These are phyloP conservation scores for Pristionchus maxplancki DNA, from an alignment of 2,888 invertebrate genomes.

Conservation along the genomic window DNA sequence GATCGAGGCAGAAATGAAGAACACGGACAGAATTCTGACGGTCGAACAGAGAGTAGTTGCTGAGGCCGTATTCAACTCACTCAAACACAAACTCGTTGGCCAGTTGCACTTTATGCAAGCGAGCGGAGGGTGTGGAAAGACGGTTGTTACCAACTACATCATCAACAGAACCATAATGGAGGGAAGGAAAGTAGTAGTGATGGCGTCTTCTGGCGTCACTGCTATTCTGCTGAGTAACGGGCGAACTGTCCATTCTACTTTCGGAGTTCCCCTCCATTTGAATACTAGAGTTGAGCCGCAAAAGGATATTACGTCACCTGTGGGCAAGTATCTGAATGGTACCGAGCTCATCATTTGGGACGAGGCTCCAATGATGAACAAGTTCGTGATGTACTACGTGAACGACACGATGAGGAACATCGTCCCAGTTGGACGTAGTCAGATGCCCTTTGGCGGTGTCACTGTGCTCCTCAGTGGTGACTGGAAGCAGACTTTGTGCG, in stretches of 20 bases:
- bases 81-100: not conserved
- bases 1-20: not conserved
- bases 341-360: slow-evolving; percentile 37
- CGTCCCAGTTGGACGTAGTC: not conserved
- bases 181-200: slow-evolving; percentile 18
- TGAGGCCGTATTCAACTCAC: not conserved
- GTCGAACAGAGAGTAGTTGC: not conserved
- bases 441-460: not conserved
- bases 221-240: slow-evolving; percentile 50
- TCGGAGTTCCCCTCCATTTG: slow-evolving; percentile 33
- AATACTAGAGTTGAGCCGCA: not conserved
- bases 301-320: not conserved
- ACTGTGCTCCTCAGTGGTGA: slow-evolving; percentile 12
- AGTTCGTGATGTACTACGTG: not conserved
- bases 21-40: not conserved
- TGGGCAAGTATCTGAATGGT: not conserved
- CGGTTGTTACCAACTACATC: slow-evolving; percentile 34
- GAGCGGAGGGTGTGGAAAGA: slow-evolving; percentile 53
- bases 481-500: slow-evolving; percentile 44
- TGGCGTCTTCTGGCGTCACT: slow-evolving; percentile 52
- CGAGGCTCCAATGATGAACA: slow-evolving; percentile 37
- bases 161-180: not conserved
- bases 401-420: not conserved
- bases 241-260: slow-evolving; percentile 14
- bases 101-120: slow-evolving; percentile 47